Base-by-base conservation (phyloP, 1,140 invertebrate species). In the Triops cancriformis region DNA sequence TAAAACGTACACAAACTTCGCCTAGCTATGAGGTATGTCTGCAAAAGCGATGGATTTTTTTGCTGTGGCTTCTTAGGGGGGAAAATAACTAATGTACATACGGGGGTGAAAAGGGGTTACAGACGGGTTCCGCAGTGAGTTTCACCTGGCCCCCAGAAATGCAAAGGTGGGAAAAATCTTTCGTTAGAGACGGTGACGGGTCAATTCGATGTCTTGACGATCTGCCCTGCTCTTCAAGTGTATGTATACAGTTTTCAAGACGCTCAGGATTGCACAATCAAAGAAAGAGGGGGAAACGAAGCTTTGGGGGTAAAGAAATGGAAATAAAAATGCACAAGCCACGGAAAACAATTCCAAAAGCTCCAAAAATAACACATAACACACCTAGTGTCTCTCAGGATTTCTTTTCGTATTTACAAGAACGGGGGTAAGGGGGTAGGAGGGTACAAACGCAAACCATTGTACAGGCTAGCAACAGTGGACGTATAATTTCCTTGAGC, bases 401-500 rank as follows among this genome's bases (percentile, higher is more conserved):
- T 7, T 37, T 37, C 31, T 37, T 37, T 64, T n/a, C 23, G 23
- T 64, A 64, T 64, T 18, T 64, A 64, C 51, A 64, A 6, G 23
- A 64, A 64, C 14, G 14, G 51, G 51, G 51, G 51, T 18, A 64
- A 18, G 51, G 14, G 23, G 51, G 51, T 9, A 6, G 14, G 3
- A 23, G 51, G 51, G 45, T 18, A 23, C 6, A 64, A 64, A 64
- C 51, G 51, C 51, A 64, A 64, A 64, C 51, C 51, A 64, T 64
- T 64, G 51, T 64, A 64, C 51, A 64, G 51, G 51, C 51, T 64
- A 64, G 51, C 51, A 64, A 64, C 51, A 64, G 10, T 64, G 51
- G 51, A 64, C 51, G 51, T 64, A 64, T 64, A 64, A 64, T 64
- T 64, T 64, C 51, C 51, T 64, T 64, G 51, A 64, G 51, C 51